Conservation (phyloP, 1,140 invertebrate species). For the Aphelenchoides avenae region DNA sequence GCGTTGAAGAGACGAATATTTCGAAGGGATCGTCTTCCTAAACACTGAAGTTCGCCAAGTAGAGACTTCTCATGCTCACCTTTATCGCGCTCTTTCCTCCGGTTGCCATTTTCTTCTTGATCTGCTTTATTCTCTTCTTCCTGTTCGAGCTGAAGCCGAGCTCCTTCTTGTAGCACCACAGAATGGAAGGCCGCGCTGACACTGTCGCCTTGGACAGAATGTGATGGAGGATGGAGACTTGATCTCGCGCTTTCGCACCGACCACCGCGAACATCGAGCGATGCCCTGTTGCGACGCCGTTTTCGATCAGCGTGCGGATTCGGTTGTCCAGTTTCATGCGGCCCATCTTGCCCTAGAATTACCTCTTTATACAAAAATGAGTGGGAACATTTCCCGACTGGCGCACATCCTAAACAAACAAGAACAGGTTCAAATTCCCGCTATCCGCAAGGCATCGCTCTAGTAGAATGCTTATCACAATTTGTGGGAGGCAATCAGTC, state of each 20-base stretch:
- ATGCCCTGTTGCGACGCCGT: constrained; percentile 82
- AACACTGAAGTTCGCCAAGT: constrained; percentile 5
- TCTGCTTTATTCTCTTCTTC: constrained; percentile 82
- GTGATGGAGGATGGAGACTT: constrained; percentile 92
- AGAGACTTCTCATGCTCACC: constrained; percentile 8
- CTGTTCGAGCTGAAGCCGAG: constrained; percentile 87
- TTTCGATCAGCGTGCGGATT: constrained; percentile 89
- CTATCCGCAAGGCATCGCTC: too few species aligned
- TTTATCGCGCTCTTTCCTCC: constrained; percentile 75
- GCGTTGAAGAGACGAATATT: constrained; percentile 87
- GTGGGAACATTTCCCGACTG: too few species aligned
- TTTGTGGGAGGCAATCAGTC: too few species aligned
- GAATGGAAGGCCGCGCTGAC: constrained; percentile 75
- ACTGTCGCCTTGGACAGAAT: constrained; percentile 89
- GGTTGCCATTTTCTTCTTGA: constrained; percentile 77
- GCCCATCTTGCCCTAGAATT: constrained; percentile 31
- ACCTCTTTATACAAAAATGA: too few species aligned
- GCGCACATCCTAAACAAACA: too few species aligned
- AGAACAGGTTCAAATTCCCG: too few species aligned
- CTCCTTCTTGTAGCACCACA: constrained; percentile 99
- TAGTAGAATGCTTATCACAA: too few species aligned
- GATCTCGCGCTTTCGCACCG: constrained; percentile 90
- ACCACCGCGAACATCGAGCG: constrained; percentile 87
- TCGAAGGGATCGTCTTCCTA: constrained; percentile 96
- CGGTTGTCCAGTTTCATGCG: constrained; percentile 91